These are phyloP conservation scores for Siniperca undulata DNA, from an alignment of 2,797 vertebrate species.

Conservation along the genomic window DNA sequence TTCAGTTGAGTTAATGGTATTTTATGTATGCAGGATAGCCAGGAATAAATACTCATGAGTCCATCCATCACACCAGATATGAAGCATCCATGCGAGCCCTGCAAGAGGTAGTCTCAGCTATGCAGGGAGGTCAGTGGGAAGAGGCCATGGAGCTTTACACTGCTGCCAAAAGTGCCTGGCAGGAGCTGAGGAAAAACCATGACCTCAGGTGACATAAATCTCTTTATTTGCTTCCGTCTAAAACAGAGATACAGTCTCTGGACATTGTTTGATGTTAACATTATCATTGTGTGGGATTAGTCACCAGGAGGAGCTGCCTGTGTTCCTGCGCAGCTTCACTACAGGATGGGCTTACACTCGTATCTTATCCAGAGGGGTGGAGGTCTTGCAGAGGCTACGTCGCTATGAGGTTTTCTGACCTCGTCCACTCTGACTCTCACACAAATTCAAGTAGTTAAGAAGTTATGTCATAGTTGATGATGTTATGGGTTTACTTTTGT, in stretches of 20 bases:
- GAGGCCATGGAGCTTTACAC: slow-evolving; percentile 87
- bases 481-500: not conserved
- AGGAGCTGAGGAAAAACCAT: slow-evolving; percentile 79
- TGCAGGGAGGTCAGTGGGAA: slow-evolving; percentile 91
- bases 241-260: slow-evolving; percentile 3
- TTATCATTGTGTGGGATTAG: slow-evolving; percentile 74
- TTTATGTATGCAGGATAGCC: not conserved
- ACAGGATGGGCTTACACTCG: slow-evolving; percentile 94
- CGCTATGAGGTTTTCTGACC: slow-evolving; percentile 88
- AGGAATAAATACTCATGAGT: not conserved
- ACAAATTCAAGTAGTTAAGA: not conserved
- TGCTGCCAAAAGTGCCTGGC: slow-evolving; percentile 87
- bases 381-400: slow-evolving; percentile 93
- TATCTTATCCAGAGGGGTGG: slow-evolving; percentile 92
- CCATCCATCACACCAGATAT: slow-evolving; percentile 81
- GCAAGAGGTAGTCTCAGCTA: slow-evolving; percentile 87
- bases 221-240: slow-evolving; percentile 10
- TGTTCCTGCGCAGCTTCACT: slow-evolving; percentile 93
- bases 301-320: slow-evolving; percentile 87
- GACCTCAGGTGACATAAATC: slow-evolving; percentile 87
- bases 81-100: slow-evolving; percentile 88
- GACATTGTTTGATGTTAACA: slow-evolving; percentile 6
- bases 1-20: not conserved
- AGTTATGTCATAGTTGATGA: not conserved
- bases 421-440: not conserved